Conservation (phyloP, 2,797 vertebrate species). For the Vireo griseus region DNA sequence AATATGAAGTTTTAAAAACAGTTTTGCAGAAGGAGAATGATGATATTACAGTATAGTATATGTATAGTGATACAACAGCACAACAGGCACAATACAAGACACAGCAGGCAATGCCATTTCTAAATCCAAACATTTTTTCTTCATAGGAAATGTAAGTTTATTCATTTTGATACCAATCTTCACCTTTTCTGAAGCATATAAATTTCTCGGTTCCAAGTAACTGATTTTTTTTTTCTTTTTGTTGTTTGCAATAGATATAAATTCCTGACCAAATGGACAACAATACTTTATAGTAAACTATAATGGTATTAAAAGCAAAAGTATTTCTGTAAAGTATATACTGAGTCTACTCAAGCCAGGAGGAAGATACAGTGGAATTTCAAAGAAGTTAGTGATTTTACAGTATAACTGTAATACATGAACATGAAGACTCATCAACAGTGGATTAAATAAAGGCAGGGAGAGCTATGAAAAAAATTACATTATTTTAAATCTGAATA, state of each 20-base stretch:
- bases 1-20: not conserved
- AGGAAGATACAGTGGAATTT: not conserved
- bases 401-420: not conserved
- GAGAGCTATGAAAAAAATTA: not conserved
- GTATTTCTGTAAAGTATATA: not conserved
- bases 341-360: not conserved
- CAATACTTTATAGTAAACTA: not conserved
- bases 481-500: not conserved
- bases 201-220: not conserved
- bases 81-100: not conserved
- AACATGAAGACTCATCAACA: not conserved
- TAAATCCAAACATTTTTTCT: not conserved
- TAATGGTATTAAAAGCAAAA: not conserved
- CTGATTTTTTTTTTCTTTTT: not conserved
- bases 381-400: not conserved
- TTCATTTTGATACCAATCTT: not conserved
- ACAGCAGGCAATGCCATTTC: not conserved
- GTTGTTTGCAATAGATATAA: not conserved
- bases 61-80: not conserved
- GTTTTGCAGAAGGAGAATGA: not conserved
- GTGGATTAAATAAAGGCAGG: not conserved
- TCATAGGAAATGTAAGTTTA: not conserved
- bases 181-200: not conserved
- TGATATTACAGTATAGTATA: not conserved
- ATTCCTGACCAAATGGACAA: not conserved